A percentile compares a stretch with the other conserved stretches of the same genome.
phyloP scores from a whole-genome alignment of 2,113 vertebrate species.

The Galeopterus variegatus region DNA sequence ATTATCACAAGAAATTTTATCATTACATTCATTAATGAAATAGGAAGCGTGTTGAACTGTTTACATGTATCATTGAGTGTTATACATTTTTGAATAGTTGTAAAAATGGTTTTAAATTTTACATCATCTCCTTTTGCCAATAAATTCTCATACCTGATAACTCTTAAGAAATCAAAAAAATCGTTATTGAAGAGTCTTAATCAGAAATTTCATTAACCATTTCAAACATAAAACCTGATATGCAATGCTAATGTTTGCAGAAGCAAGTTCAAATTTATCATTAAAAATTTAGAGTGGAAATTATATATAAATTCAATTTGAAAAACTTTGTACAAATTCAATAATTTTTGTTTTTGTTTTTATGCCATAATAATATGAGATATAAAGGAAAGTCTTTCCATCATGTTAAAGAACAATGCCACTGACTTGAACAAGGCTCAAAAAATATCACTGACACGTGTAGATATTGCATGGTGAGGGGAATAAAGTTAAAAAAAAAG shows the following conservation, averaged over 20 bases:
- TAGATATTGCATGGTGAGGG: not conserved
- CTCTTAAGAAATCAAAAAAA: slow-evolving; percentile 29
- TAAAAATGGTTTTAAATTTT: slow-evolving; percentile 35
- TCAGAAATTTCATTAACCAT: slow-evolving; percentile 1
- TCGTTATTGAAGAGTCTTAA: not conserved
- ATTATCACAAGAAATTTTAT: not conserved
- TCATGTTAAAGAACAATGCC: not conserved
- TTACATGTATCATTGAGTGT: not conserved
- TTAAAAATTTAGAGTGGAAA: not conserved
- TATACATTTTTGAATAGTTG: not conserved
- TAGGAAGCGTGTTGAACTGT: not conserved
- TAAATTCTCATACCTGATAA: not conserved
- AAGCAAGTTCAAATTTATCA: not conserved
- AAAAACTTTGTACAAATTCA: slow-evolving; percentile 13
- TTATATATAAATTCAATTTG: not conserved
- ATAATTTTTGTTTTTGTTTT: not conserved
- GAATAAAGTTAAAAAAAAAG: not conserved
- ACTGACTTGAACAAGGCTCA: not conserved
- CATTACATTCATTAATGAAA: not conserved
- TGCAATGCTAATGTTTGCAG: not conserved
- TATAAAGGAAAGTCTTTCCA: not conserved
- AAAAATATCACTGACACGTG: not conserved
- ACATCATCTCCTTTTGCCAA: not conserved
- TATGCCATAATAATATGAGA: not conserved
- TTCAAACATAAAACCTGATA: not conserved